Percentiles rank a stretch among this genome's conserved stretches.
These are phyloP conservation scores for Budorcas taxicolor DNA, from an alignment of 2,113 vertebrate species.

Conservation along the genomic window DNA sequence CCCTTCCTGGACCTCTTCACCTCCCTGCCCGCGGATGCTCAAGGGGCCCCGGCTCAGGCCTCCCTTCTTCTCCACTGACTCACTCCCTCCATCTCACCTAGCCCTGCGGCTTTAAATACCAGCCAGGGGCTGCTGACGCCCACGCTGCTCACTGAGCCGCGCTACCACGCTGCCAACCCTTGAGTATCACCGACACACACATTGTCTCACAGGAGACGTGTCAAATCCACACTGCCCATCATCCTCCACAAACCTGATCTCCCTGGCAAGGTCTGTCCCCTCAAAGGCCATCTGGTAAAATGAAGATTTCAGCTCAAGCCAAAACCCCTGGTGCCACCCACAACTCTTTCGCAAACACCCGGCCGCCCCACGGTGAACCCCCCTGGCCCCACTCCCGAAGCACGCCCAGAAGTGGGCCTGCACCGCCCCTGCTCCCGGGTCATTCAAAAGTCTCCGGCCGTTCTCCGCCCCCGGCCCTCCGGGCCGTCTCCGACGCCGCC, in stretches of 20 bases:
- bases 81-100: neutral
- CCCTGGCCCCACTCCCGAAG: neutral
- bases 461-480: neutral
- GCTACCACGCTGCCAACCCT: too few relatives aligned
- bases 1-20: too few relatives aligned
- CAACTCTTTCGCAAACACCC: neutral
- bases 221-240: neutral
- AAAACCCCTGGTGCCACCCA: neutral
- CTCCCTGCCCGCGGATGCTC: too few relatives aligned
- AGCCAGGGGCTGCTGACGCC: too few relatives aligned
- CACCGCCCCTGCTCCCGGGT: neutral
- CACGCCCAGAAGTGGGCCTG: neutral
- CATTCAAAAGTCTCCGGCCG: rapidly evolving
- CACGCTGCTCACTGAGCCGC: too few relatives aligned
- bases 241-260: neutral
- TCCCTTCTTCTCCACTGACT: neutral
- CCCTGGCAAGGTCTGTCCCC: neutral
- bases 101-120: neutral
- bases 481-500: too few relatives aligned
- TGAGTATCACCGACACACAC: neutral
- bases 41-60: neutral
- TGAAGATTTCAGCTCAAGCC: neutral
- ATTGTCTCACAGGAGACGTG: too few relatives aligned
- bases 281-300: neutral
- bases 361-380: neutral